phyloP scores from a whole-genome alignment of 2,113 vertebrate genomes.

The Esox niger region DNA sequence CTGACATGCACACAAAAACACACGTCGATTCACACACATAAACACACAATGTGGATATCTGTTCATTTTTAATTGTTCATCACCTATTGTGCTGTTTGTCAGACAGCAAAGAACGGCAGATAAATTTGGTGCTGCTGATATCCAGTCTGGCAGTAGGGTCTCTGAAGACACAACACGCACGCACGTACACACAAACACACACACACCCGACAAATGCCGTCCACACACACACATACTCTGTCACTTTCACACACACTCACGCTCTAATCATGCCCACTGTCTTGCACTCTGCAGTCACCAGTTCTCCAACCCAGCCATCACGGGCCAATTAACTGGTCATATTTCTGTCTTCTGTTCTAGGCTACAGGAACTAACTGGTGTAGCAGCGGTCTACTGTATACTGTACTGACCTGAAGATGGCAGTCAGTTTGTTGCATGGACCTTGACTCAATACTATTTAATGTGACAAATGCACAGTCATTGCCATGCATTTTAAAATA shows the following conservation, averaged over 20 bases:
- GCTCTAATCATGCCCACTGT: conserved; percentile 71
- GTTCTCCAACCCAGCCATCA: conserved; percentile 73
- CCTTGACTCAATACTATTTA: conserved; percentile 5
- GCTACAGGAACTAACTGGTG: conserved; percentile 59
- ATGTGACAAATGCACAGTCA: too few relatives aligned
- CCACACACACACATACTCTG: conserved; percentile 31
- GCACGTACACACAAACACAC: conserved; percentile 33
- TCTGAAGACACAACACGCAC: conserved; percentile 42
- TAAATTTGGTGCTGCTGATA: conserved; percentile 68
- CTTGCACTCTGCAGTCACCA: conserved; percentile 72
- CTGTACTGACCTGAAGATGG: conserved; percentile 14
- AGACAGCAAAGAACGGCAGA: conserved; percentile 75
- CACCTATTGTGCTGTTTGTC: conserved; percentile 74
- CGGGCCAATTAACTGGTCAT: conserved; percentile 78
- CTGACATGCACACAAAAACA: too few relatives aligned
- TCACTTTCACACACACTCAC: conserved; percentile 22
- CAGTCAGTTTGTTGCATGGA: conserved; percentile 17
- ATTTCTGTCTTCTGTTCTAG: conserved; percentile 67
- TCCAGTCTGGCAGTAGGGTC: conserved; percentile 71
- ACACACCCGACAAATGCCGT: conserved; percentile 37
- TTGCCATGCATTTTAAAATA: too few relatives aligned
- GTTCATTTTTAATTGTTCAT: conserved; percentile 73
- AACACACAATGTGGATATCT: conserved; percentile 61
- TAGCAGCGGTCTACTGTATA: conserved; percentile 43
- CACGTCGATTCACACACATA: too few relatives aligned